Evolutionary conservation across 2,888 invertebrate genomes (phyloP).

Genomic region (Ctenicera cuprea): DNA sequence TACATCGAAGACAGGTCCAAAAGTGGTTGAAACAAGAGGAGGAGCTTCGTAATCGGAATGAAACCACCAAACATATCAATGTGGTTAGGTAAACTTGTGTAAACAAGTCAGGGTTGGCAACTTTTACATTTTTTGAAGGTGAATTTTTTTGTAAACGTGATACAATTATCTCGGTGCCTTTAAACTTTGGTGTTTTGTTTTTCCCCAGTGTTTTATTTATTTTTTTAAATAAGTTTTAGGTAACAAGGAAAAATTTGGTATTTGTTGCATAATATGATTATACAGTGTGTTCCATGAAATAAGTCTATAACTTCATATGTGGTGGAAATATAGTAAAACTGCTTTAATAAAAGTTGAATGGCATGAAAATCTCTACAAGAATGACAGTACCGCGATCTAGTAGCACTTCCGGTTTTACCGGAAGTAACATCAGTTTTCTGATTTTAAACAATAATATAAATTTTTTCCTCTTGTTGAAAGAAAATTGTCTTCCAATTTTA

Average conservation of each 20-base stretch:
- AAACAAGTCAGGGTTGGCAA: constrained; percentile 10
- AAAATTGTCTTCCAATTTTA: too few relatives aligned
- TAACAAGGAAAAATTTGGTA: too few relatives aligned
- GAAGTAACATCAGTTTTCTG: too few relatives aligned
- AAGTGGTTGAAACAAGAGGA: constrained; percentile 77
- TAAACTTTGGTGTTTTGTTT: not conserved
- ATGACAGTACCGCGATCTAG: too few relatives aligned
- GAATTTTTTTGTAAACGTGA: not conserved
- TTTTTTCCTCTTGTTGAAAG: too few relatives aligned
- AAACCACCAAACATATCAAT: constrained; percentile 65
- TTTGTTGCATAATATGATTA: not conserved
- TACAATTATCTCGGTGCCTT: constrained; percentile 30
- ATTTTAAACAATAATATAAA: too few relatives aligned
- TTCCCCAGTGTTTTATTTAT: not conserved
- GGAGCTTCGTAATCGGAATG: constrained; percentile 67
- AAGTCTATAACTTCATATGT: too few relatives aligned
- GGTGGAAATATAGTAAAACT: too few relatives aligned
- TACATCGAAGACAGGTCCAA: constrained; percentile 74
- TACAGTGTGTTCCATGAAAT: too few relatives aligned
- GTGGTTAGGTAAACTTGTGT: constrained; percentile 47
- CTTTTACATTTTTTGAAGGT: not conserved
- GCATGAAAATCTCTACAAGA: too few relatives aligned
- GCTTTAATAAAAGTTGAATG: too few relatives aligned
- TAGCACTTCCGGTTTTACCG: too few relatives aligned
- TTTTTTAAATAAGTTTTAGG: not conserved